These are phyloP conservation scores for Cheumatopsyche charites DNA, from an alignment of 1,140 invertebrate species.

Conservation along the genomic window DNA sequence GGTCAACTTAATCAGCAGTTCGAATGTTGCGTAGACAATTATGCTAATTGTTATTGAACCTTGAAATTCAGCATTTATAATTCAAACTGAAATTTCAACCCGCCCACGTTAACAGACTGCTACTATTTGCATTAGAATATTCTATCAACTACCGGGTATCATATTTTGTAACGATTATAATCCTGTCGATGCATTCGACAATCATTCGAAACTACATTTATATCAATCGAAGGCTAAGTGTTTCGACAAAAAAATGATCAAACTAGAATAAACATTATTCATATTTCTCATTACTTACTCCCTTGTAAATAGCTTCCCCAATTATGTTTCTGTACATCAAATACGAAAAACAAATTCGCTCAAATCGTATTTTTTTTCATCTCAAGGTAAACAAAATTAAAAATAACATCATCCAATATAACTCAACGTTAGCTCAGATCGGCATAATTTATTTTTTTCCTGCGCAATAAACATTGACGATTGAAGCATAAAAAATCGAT, in stretches of 20 bases:
- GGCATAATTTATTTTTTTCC: too few relatives aligned
- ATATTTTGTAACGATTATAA: neutral
- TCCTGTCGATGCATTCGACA: neutral
- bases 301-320: too few relatives aligned
- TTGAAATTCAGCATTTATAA: constrained; percentile 20
- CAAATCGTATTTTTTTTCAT: neutral
- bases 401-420: neutral
- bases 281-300: too few relatives aligned
- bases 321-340: too few relatives aligned
- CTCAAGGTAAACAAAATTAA: neutral
- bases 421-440: too few relatives aligned
- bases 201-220: neutral
- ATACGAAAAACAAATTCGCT: neutral
- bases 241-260: too few relatives aligned
- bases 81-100: constrained; percentile 17
- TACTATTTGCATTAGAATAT: constrained; percentile 7
- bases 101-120: constrained; percentile 4
- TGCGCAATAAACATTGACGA: too few relatives aligned
- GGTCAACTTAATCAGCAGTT: neutral
- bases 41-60: constrained; percentile 4
- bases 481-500: too few relatives aligned
- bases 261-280: too few relatives aligned
- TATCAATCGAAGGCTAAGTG: too few relatives aligned
- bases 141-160: constrained; percentile 4
- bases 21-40: constrained; percentile 15